Evolutionary conservation across 2,797 vertebrate genomes (phyloP).

Genomic region (Crocodylus rhombifer): DNA sequence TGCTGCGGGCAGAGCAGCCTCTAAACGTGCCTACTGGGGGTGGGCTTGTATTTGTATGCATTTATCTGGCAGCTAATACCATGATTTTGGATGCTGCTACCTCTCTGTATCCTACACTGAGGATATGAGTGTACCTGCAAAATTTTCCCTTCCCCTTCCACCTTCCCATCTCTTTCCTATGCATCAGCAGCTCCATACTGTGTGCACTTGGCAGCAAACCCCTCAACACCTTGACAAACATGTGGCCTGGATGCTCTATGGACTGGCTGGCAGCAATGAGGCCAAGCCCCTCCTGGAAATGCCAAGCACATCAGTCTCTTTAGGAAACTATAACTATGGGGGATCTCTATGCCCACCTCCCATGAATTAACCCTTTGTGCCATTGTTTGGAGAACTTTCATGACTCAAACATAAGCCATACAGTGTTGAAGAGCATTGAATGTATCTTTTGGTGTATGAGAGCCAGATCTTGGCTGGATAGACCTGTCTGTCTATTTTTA

Average conservation of each 20-base stretch:
- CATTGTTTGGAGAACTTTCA: fast-evolving
- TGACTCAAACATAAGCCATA: background rate
- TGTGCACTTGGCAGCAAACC: background rate
- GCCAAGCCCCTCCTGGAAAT: too few relatives aligned
- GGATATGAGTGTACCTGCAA: background rate
- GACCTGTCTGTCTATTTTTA: conserved; percentile 70
- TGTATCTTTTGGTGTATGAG: conserved; percentile 5
- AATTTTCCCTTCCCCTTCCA: background rate
- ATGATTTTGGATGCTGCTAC: background rate
- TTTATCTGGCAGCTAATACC: background rate
- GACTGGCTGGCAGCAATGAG: background rate
- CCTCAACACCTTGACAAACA: background rate
- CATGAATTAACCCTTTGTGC: background rate
- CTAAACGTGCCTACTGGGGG: background rate
- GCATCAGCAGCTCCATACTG: background rate
- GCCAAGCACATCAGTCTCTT: background rate
- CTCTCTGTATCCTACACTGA: background rate
- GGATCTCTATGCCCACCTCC: background rate
- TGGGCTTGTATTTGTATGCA: background rate
- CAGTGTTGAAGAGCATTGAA: conserved; percentile 27
- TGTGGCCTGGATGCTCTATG: background rate
- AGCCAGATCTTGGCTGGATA: conserved; percentile 53
- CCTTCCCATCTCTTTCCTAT: background rate
- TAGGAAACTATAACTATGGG: background rate
- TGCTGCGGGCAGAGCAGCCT: background rate